phyloP scores from a whole-genome alignment of 1,140 invertebrate species.

The Rhizoglyphus robini region DNA sequence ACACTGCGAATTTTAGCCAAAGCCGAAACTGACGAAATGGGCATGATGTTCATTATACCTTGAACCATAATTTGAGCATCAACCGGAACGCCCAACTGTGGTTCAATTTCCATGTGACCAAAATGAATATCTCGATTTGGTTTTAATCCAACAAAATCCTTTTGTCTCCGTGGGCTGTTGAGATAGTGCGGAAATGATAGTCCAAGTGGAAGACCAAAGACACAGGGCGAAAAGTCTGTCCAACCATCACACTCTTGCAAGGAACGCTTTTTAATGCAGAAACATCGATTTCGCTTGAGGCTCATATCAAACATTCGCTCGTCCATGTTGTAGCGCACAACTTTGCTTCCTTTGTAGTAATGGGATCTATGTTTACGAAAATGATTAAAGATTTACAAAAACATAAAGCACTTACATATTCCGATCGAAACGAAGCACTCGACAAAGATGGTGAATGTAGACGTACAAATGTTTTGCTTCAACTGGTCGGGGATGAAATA shows the following conservation, averaged over 20 bases:
- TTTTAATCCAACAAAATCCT: neutral
- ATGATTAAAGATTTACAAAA: neutral
- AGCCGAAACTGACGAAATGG: neutral
- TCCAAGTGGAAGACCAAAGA: neutral
- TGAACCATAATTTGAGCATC: neutral
- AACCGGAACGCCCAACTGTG: neutral
- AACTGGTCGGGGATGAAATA: neutral
- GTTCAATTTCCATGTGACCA: neutral
- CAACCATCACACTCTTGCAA: neutral
- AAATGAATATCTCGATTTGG: neutral
- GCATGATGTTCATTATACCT: neutral
- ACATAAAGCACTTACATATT: neutral
- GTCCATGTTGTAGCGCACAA: neutral
- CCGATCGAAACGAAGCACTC: neutral
- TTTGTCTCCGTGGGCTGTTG: neutral
- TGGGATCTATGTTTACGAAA: neutral
- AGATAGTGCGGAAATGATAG: conserved; percentile 7
- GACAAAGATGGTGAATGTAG: neutral
- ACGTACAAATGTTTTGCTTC: neutral
- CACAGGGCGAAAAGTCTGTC: neutral
- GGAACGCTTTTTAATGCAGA: neutral
- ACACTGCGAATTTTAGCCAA: neutral
- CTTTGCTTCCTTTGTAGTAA: neutral
- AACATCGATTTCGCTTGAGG: neutral
- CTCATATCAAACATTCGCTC: neutral